Percentiles rank a stretch among this genome's conserved stretches.
Conservation (phyloP, 1,140 invertebrate species). For the Drosophila cardini region DNA sequence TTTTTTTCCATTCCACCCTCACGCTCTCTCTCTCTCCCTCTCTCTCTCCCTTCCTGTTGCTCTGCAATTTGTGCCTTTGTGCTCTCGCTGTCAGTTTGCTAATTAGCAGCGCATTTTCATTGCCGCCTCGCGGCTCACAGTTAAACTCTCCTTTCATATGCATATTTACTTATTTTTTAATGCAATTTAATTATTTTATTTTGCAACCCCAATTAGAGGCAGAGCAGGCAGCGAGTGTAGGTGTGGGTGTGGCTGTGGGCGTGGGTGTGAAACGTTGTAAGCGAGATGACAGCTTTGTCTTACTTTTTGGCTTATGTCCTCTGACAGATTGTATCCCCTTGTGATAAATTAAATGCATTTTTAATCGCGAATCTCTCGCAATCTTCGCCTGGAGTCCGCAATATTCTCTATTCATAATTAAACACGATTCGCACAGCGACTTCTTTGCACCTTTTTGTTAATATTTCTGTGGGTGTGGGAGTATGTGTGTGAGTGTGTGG, state of each 20-base stretch:
- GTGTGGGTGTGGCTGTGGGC: neutral
- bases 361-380: conserved; percentile 67
- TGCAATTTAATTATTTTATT: conserved; percentile 79
- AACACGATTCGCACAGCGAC: neutral
- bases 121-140: conserved; percentile 46
- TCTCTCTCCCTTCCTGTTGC: neutral
- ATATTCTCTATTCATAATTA: conserved; percentile 1
- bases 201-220: conserved; percentile 48
- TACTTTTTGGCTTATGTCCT: conserved; percentile 64
- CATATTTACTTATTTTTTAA: conserved; percentile 76
- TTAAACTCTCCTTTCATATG: conserved; percentile 71
- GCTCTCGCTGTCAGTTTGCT: conserved; percentile 68
- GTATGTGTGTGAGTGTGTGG: too few species aligned
- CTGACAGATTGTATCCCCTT: conserved; percentile 57
- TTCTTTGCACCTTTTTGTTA: neutral
- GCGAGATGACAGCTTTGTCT: conserved; percentile 43
- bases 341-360: conserved; percentile 79
- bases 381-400: neutral
- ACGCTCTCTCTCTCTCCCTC: neutral
- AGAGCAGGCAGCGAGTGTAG: neutral
- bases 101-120: conserved; percentile 78
- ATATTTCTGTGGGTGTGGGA: neutral
- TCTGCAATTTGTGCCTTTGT: conserved; percentile 42
- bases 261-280: neutral
- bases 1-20: conserved; percentile 17